Percentiles rank a stretch among this genome's conserved stretches.
These are phyloP conservation scores for Parazoanthus darwini DNA, from an alignment of 92 coral and sea anemone species.

Conservation along the genomic window DNA sequence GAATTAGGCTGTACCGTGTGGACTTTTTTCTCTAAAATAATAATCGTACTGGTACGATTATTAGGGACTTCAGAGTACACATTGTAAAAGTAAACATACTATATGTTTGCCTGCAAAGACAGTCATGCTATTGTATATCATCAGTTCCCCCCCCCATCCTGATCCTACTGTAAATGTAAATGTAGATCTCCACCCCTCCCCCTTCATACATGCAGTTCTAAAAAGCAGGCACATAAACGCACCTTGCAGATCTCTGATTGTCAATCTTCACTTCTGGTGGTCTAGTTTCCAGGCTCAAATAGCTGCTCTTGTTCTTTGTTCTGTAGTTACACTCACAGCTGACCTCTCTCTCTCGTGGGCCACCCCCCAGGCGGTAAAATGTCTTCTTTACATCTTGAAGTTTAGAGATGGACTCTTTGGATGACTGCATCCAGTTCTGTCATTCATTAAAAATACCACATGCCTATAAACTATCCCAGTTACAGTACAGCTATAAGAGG, in stretches of 20 bases:
- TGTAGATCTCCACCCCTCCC: not conserved
- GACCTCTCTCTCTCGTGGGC: slow-evolving; percentile 81
- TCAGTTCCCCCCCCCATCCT: too few species aligned
- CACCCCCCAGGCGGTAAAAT: slow-evolving; percentile 72
- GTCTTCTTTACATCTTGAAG: slow-evolving; percentile 78
- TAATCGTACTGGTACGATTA: too few species aligned
- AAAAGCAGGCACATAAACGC: not conserved
- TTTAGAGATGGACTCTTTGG: slow-evolving; percentile 76
- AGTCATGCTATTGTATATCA: too few species aligned
- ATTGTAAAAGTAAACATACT: too few species aligned
- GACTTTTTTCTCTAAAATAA: too few species aligned
- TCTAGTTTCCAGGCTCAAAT: slow-evolving; percentile 54
- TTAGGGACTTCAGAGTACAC: too few species aligned
- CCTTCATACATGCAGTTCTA: not conserved
- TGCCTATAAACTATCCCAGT: not conserved
- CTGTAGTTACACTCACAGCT: slow-evolving; percentile 78
- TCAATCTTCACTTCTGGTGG: slow-evolving; percentile 72
- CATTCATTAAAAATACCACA: not conserved
- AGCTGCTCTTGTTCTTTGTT: slow-evolving; percentile 66
- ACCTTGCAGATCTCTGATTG: slow-evolving; percentile 76
- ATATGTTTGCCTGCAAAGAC: too few species aligned
- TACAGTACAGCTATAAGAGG: not conserved
- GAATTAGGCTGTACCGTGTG: too few species aligned
- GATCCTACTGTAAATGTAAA: too few species aligned
- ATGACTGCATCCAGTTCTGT: slow-evolving; percentile 73